phyloP scores from a whole-genome alignment of 2,888 invertebrate genomes.

The Tenthredo mesomela region DNA sequence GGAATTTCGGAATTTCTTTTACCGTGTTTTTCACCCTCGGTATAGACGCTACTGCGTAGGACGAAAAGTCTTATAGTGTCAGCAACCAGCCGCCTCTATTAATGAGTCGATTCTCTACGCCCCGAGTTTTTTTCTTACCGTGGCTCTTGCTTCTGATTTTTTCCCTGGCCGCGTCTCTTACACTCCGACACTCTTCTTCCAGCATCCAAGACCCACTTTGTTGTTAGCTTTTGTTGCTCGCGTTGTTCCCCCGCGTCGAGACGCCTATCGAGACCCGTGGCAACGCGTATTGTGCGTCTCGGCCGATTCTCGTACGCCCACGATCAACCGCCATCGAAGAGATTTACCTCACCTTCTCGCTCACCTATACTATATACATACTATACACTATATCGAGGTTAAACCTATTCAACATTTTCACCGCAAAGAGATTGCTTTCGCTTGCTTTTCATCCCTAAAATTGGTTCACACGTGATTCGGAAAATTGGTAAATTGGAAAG shows the following conservation, averaged over 20 bases:
- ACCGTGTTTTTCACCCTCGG: constrained; percentile 16
- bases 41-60: constrained; percentile 38
- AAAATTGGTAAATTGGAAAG: constrained; percentile 49
- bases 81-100: constrained; percentile 63
- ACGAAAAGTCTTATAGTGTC: constrained; percentile 49
- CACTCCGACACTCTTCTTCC: constrained; percentile 50
- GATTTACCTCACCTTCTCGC: constrained; percentile 30
- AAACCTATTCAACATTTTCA: constrained; percentile 53
- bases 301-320: constrained; percentile 46
- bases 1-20: constrained; percentile 16
- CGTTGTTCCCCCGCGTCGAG: constrained; percentile 40
- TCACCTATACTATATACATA: constrained; percentile 13
- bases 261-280: constrained; percentile 24
- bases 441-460: constrained; percentile 43
- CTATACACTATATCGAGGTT: constrained; percentile 27
- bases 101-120: constrained; percentile 65
- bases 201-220: constrained; percentile 53
- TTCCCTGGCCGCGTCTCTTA: constrained; percentile 47
- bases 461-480: constrained; percentile 51
- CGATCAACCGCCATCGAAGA: constrained; percentile 37
- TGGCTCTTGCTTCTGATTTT: constrained; percentile 52
- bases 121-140: constrained; percentile 52
- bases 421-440: constrained; percentile 52
- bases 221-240: constrained; percentile 46
- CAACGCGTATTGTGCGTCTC: constrained; percentile 48